Base-by-base conservation (phyloP, 2,113 vertebrate genomes). In the Lates calcarifer region DNA sequence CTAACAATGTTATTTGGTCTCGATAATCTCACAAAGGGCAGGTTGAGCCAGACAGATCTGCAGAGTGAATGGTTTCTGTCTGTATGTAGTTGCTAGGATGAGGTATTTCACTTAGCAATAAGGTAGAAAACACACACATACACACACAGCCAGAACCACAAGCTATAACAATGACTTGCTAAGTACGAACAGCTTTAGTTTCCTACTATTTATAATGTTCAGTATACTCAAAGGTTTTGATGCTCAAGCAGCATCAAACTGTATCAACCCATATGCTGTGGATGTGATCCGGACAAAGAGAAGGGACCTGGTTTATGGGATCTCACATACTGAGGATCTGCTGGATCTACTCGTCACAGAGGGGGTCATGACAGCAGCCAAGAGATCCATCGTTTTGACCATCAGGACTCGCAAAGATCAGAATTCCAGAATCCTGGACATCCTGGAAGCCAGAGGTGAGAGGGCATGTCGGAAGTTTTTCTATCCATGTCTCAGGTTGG, bases 381-480 rank as follows among this genome's bases (percentile, higher is more conserved):
- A 93, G 89, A 95, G 84, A 85, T 83, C 91, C 6, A 35, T 93
- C 1, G 58, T 96, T 75, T 92, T 93, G 57, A 93, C 93, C 87
- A 94, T 96, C 66, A 87, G 85, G 79, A 95, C 92, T 47, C 55
- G 22, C 69, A 92, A 77, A 64, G 94, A 95, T 81, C 96, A 95
- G 87, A 96, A 94, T 77, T 91, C 93, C 29, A 76, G 78, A n/a
- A 67, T 96, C 69, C 88, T 97, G 81, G 95, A 96, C 64, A 87
- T 92, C 15, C 61, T 96, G 14, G 79, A 95, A 76, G 95, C 95
- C 63, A 94, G 92, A 80, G 96, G 96, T 61, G 96, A 97, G 90
- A 71, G 91, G 82, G 96, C 95, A 0, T 96, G 95, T 74, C 92
- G 94, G 3, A 93, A 96, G 22, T 96, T 96, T 82, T 96, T 96